A percentile compares a stretch with the other conserved stretches of the same genome.
phyloP scores from a whole-genome alignment of 2,888 invertebrate genomes.

The Alentia gelatinosa region DNA sequence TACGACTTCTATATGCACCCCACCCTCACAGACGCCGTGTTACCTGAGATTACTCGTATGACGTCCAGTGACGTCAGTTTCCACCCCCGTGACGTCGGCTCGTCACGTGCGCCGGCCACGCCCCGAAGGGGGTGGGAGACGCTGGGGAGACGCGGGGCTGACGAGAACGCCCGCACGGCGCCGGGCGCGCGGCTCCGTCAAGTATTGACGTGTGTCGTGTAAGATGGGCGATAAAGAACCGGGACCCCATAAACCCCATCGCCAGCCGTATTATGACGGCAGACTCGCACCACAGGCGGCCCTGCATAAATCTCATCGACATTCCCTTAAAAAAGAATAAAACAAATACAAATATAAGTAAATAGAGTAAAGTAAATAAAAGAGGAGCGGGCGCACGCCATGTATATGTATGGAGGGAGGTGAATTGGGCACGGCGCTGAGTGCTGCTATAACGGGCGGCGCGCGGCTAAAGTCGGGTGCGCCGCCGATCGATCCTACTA shows the following conservation, averaged over 20 bases:
- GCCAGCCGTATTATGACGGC: neutral
- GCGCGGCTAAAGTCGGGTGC: neutral
- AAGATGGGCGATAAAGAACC: neutral
- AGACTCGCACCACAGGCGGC: neutral
- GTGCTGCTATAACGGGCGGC: neutral
- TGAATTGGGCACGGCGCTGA: neutral
- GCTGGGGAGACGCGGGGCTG: neutral
- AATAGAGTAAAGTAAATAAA: neutral
- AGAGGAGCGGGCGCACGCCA: neutral
- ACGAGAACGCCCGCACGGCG: neutral
- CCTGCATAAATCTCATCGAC: neutral
- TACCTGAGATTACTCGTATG: neutral
- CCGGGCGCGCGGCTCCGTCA: neutral
- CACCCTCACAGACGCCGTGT: neutral
- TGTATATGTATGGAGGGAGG: neutral
- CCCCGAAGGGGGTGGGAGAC: neutral
- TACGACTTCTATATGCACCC: no score
- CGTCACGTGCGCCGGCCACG: neutral
- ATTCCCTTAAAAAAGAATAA: neutral
- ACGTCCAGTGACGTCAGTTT: neutral
- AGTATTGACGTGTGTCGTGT: neutral
- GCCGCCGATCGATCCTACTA: neutral
- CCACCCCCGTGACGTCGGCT: neutral
- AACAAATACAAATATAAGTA: neutral
- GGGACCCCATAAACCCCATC: neutral